Evolutionary conservation across 2,888 invertebrate species (phyloP).

Genomic region (Drosophila melanocephala): DNA sequence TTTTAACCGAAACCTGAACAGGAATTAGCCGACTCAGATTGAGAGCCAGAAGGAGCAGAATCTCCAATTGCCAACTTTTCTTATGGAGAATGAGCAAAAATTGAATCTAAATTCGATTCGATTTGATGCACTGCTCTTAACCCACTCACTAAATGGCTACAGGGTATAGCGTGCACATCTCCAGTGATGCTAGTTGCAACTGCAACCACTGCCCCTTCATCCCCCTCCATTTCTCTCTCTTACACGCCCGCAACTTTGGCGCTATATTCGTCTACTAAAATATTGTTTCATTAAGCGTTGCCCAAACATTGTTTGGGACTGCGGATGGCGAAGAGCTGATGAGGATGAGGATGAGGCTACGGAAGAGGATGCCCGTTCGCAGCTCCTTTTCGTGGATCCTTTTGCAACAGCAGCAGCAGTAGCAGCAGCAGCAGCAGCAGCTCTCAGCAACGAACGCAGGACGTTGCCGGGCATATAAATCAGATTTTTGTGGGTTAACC

Average conservation of each 20-base stretch:
- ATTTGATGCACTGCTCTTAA: neutral
- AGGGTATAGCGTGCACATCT: conserved; percentile 32
- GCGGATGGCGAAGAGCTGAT: conserved; percentile 19
- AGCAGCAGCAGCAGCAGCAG: neutral
- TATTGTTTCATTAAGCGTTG: conserved; percentile 77
- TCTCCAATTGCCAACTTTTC: neutral
- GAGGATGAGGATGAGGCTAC: conserved; percentile 14
- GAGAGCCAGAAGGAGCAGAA: neutral
- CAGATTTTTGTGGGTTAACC: conserved; percentile 62
- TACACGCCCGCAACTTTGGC: conserved; percentile 24
- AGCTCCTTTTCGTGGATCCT: conserved; percentile 30
- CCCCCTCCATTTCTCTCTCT: accelerated
- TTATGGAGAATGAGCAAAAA: neutral
- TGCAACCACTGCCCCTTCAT: neutral
- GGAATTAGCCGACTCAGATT: neutral
- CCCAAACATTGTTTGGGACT: conserved; percentile 62
- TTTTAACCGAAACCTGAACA: neutral
- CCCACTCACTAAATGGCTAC: neutral
- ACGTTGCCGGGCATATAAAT: conserved; percentile 78
- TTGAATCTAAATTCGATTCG: neutral
- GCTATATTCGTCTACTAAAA: conserved; percentile 60
- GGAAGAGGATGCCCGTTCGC: conserved; percentile 14
- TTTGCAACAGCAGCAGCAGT: neutral
- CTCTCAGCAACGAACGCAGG: conserved; percentile 49
- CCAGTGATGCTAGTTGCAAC: conserved; percentile 8